A percentile compares a stretch with the other conserved stretches of the same genome.
Evolutionary conservation across 2,797 vertebrate genomes (phyloP).

Genomic region (Anguilla pacifica): DNA sequence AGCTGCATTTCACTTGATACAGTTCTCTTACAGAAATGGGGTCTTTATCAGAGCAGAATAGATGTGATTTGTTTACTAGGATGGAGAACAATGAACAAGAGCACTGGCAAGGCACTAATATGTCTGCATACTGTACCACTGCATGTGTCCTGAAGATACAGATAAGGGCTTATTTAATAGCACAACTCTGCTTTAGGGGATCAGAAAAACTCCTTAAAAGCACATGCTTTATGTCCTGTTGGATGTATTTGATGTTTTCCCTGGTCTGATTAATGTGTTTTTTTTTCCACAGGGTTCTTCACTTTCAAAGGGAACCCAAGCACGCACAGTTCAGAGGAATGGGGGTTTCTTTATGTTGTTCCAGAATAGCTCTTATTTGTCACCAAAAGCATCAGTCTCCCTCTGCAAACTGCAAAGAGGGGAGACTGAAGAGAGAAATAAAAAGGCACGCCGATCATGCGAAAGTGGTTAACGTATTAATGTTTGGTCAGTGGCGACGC

Average conservation of each 20-base stretch:
- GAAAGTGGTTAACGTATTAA: slow-evolving; percentile 57
- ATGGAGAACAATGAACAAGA: background rate
- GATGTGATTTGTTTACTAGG: background rate
- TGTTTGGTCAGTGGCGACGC: slow-evolving; percentile 61
- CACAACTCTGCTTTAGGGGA: background rate
- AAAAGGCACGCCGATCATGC: slow-evolving; percentile 46
- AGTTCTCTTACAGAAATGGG: background rate
- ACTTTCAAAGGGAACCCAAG: slow-evolving; percentile 15
- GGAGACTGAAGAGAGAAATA: slow-evolving; percentile 42
- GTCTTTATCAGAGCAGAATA: background rate
- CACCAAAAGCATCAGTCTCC: slow-evolving; percentile 46
- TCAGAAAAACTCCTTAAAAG: background rate
- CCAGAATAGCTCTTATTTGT: slow-evolving; percentile 37
- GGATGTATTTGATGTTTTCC: background rate
- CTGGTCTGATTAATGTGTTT: slow-evolving; percentile 2
- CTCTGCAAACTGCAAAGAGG: slow-evolving; percentile 45
- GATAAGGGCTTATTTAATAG: background rate
- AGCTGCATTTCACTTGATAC: background rate
- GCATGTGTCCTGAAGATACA: background rate
- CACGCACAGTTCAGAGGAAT: slow-evolving; percentile 3
- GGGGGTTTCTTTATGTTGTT: background rate
- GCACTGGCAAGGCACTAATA: background rate
- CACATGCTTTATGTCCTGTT: background rate
- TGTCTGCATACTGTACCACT: background rate
- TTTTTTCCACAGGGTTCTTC: background rate